These are phyloP conservation scores for Chymomyza caudatula DNA, from an alignment of 2,888 invertebrate genomes.

Conservation along the genomic window DNA sequence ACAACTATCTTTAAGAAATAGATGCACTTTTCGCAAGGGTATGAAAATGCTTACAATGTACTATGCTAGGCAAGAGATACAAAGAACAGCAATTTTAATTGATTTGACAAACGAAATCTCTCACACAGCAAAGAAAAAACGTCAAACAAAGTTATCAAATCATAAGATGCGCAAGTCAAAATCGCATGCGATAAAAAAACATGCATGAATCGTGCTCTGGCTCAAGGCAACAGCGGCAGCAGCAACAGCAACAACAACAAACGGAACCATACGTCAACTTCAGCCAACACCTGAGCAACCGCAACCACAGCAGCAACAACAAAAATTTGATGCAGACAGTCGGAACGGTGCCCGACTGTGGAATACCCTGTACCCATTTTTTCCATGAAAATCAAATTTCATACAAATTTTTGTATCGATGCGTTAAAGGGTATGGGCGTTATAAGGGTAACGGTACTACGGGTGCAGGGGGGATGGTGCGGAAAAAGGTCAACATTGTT, in stretches of 20 bases:
- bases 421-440: too few relatives aligned
- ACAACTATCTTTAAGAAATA: too few relatives aligned
- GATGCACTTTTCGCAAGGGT: not conserved
- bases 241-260: slow-evolving; percentile 2
- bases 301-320: slow-evolving; percentile 3
- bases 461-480: too few relatives aligned
- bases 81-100: slow-evolving; percentile 15
- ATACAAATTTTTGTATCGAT: too few relatives aligned
- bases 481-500: too few relatives aligned
- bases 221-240: slow-evolving; percentile 24
- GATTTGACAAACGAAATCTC: slow-evolving; percentile 13
- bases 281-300: slow-evolving; percentile 23
- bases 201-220: not conserved
- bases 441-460: too few relatives aligned
- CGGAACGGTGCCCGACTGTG: too few relatives aligned
- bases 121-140: too few relatives aligned
- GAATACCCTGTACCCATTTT: too few relatives aligned
- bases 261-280: slow-evolving; percentile 13
- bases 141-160: slow-evolving; percentile 2
- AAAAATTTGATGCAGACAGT: too few relatives aligned
- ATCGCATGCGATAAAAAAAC: slow-evolving; percentile 56
- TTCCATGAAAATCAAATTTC: too few relatives aligned
- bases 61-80: not conserved
- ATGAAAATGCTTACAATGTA: slow-evolving; percentile 2
- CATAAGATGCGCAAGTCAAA: slow-evolving; percentile 3